Evolutionary conservation across 2,888 invertebrate species (phyloP), one percentile per base, ranked within the genome.

Genomic region (Galeopsomyia nigrocyanea): DNA sequence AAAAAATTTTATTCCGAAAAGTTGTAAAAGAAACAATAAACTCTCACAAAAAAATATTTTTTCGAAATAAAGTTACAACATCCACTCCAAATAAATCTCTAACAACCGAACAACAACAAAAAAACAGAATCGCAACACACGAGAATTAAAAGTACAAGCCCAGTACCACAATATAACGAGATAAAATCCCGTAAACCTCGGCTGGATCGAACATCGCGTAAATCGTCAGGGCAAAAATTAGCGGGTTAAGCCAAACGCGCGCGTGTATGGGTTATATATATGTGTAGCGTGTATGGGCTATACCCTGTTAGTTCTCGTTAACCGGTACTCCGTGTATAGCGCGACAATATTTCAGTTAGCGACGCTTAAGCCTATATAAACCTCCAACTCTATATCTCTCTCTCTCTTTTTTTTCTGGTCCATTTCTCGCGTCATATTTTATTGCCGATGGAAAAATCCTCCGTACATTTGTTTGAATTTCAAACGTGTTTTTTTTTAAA

Each of bases 341-440:
- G 64, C 65, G 55, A 77, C 77, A 79, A 82, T 83, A 83, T 83
- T 82, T 83, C 83, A 81, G 82, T 83, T 83, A 83, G 76, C 75
- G 71, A 76, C 75, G 77, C 78, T 80, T 81, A 71, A 66, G 49
- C 19, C 19, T 31, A 39, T 14, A 17, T 21, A 50, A 79, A 78
- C 76, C 66, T 73, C 53, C 76, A 78, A 77, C 62, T 73, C 26
- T 26, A 3, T 26, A 2, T 26, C 5, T 39, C 10, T 39, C 39
- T 39, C 39, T 39, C 13, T 13, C 1, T 13, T 10, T 39, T 10
- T 13, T 39, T 13, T 10, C 13, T 10, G 1, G 7, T 39, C 7
- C 7, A 7, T 7, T 10, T 39, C 39, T 39, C 39, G 7, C 10
- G 39, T 39, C 10, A 39, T 39, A 39, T 39, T 39, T 39, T 39